Evolutionary conservation across 2,797 vertebrate genomes (phyloP).

Genomic region (Anisognathus igniventris): DNA sequence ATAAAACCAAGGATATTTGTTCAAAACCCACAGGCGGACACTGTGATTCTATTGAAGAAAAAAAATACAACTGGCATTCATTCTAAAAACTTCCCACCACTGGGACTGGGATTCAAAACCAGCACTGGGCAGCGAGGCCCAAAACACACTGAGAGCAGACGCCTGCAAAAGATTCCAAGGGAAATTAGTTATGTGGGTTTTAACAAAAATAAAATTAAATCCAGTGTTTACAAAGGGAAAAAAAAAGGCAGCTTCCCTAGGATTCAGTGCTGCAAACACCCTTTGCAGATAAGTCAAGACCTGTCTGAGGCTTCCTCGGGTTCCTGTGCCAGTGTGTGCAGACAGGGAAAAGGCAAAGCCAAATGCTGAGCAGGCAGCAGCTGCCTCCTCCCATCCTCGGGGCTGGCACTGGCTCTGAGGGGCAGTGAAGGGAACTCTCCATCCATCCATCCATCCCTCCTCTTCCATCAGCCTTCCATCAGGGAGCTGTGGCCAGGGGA

Average conservation of each 20-base stretch:
- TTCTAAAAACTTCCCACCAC: constrained; percentile 61
- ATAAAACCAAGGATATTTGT: constrained; percentile 33
- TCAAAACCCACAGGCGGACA: constrained; percentile 44
- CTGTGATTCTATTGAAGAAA: constrained; percentile 32
- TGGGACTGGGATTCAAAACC: constrained; percentile 54
- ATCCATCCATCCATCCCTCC: not conserved
- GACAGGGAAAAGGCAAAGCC: not conserved
- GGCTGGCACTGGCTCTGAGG: not conserved
- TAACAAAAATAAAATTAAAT: constrained; percentile 51
- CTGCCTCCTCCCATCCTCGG: rapidly evolving
- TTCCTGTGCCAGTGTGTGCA: not conserved
- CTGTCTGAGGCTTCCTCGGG: rapidly evolving
- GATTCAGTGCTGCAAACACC: not conserved
- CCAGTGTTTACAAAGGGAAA: not conserved
- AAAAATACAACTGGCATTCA: constrained; percentile 47
- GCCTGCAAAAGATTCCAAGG: constrained; percentile 56
- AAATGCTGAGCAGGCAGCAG: not conserved
- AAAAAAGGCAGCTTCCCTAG: not conserved
- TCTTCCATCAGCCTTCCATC: not conserved
- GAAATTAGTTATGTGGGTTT: constrained; percentile 29
- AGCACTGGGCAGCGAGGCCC: constrained; percentile 41
- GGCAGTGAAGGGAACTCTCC: not conserved
- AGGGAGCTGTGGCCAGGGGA: not conserved
- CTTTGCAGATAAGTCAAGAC: not conserved
- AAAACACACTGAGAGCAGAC: constrained; percentile 64